Percentiles rank a stretch among this genome's conserved stretches.
phyloP scores from a whole-genome alignment of 2,888 invertebrate genomes.

The Euzophera pinguis region DNA sequence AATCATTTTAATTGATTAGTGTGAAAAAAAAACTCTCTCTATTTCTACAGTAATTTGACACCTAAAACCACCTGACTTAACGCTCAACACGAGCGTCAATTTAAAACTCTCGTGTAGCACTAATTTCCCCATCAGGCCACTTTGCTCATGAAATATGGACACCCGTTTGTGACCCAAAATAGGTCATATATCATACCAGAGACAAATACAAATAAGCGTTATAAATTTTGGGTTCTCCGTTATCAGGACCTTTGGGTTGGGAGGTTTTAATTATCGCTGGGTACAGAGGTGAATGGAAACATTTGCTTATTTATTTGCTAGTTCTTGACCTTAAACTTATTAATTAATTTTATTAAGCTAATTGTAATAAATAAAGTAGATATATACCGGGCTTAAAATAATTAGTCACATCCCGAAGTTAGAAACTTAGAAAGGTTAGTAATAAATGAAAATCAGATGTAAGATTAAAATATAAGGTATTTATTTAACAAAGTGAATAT shows the following conservation, averaged over 20 bases:
- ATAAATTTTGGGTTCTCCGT: constrained; percentile 8
- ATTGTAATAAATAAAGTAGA: too few relatives aligned
- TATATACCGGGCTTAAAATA: too few relatives aligned
- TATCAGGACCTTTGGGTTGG: neutral
- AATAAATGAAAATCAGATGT: too few relatives aligned
- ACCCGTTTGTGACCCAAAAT: constrained; percentile 11
- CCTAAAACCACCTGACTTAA: neutral
- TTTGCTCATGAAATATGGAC: constrained; percentile 6
- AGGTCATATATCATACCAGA: constrained; percentile 11
- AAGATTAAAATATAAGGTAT: too few relatives aligned
- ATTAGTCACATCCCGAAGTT: too few relatives aligned
- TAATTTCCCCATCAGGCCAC: constrained; percentile 9
- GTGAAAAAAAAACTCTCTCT: neutral
- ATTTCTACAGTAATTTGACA: neutral
- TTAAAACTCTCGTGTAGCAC: constrained; percentile 9
- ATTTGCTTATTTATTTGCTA: too few relatives aligned
- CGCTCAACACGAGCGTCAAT: neutral
- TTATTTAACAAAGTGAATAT: too few relatives aligned
- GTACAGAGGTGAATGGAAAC: too few relatives aligned
- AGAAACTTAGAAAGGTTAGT: too few relatives aligned
- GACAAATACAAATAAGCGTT: constrained; percentile 14
- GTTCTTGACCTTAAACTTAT: too few relatives aligned
- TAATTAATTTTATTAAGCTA: too few relatives aligned
- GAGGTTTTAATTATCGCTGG: neutral
- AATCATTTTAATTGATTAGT: too few relatives aligned